Conservation (phyloP, 1,140 invertebrate genomes). For the Drepana arcuata region DNA sequence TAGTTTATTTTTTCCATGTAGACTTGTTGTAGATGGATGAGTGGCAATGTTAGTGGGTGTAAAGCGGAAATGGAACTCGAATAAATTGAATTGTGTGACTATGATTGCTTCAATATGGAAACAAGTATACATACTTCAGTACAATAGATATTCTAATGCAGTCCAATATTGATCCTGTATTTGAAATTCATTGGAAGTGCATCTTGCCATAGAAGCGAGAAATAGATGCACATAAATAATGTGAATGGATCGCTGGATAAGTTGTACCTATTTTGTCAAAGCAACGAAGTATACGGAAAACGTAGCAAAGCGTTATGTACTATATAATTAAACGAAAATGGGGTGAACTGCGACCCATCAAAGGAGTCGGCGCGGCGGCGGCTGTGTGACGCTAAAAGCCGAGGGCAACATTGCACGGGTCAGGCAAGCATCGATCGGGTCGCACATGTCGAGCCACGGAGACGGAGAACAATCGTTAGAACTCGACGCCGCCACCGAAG, state of each 20-base stretch:
- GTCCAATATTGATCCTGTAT: background rate
- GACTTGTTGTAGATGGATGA: slow-evolving; percentile 20
- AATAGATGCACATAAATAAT: no score
- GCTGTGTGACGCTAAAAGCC: slow-evolving; percentile 28
- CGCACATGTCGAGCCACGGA: slow-evolving; percentile 18
- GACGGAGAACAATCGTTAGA: slow-evolving; percentile 12
- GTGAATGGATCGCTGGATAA: no score
- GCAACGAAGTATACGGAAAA: no score
- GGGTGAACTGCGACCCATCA: slow-evolving; percentile 30
- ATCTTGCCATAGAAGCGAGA: no score
- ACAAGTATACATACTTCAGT: slow-evolving; percentile 11
- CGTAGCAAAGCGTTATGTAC: no score
- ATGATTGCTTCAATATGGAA: slow-evolving; percentile 31
- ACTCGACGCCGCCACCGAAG: slow-evolving; percentile 2
- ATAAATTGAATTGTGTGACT: slow-evolving; percentile 46
- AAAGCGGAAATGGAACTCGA: slow-evolving; percentile 33
- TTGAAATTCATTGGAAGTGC: no score
- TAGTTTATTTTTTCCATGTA: slow-evolving; percentile 33
- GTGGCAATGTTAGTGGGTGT: slow-evolving; percentile 25
- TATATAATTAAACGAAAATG: no score
- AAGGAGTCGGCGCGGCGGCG: slow-evolving; percentile 32
- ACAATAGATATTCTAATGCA: slow-evolving; percentile 13
- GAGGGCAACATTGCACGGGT: slow-evolving; percentile 47
- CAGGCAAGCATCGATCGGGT: slow-evolving; percentile 56
- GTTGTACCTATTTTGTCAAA: no score